These are phyloP conservation scores for Kryphioiulus occultus DNA, from an alignment of 2,888 invertebrate species.

Conservation along the genomic window DNA sequence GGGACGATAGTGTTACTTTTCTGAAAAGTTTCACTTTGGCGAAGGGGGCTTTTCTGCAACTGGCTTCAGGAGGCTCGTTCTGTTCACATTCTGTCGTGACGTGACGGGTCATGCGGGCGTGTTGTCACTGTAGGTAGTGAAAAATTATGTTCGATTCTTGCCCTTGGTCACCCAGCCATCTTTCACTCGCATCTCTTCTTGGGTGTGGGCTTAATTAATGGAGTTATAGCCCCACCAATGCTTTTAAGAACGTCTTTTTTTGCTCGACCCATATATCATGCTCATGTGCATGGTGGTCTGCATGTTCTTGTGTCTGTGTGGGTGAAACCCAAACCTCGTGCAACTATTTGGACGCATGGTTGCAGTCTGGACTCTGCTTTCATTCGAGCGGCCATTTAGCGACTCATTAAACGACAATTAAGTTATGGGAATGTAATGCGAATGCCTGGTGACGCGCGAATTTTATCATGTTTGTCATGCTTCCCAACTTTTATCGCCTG, in stretches of 20 bases:
- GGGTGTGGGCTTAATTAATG: conserved; percentile 37
- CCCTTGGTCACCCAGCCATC: conserved; percentile 32
- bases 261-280: neutral
- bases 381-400: neutral
- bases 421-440: neutral
- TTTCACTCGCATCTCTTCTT: conserved; percentile 29
- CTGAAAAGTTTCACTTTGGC: no score
- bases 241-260: conserved; percentile 15
- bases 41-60: no score
- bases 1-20: no score
- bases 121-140: conserved; percentile 32
- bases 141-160: conserved; percentile 18
- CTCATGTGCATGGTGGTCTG: neutral
- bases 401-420: neutral
- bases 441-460: neutral
- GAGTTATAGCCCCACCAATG: conserved; percentile 37
- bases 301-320: neutral
- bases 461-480: conserved; percentile 11
- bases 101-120: neutral
- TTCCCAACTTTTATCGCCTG: neutral
- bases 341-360: neutral
- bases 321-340: neutral
- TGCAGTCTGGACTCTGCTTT: neutral
- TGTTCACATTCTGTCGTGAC: neutral
- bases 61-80: neutral